Evolutionary conservation across 2,113 vertebrate species (phyloP), one percentile per base, ranked within the genome.

Genomic region (Siniperca chuatsi): DNA sequence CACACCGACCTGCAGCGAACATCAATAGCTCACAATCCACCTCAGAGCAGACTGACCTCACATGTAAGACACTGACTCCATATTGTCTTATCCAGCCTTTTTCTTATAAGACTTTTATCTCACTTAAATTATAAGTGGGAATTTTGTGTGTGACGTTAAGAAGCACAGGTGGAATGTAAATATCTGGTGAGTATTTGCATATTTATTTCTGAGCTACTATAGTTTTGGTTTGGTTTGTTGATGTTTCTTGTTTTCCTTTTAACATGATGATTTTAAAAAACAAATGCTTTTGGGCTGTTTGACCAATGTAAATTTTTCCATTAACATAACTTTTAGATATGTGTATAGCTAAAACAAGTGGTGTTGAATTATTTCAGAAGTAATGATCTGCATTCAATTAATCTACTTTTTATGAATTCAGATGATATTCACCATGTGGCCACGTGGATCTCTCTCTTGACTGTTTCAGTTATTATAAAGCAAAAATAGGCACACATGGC

Each of bases 161-260:
- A 60, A 66, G 46, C 42, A 18, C 50, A 62, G 65, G 16, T 42
- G 80, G 82, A 65, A 69, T 60, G 5, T 65, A 54, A 84, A 68
- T 62, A 29, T 72, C 84, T 77, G 87, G 92, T 93, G 70, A 92
- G 91, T 92, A 48, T 64, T 75, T 78, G 13, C 10, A 67, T 33
- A 77, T 77, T 79, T 79, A 37, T 78, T 69, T 57, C 4, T 52
- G 20, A 46, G 40, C 4, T 58, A 11, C 37, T 33, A 4, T 21
- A 57, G 8, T 23, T 52, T 55, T n/a, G 13, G n/a, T 57, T 74
- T 35, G 9, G 8, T 69, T 58, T 58, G 42, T 25, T 54, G 1
- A 10, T 23, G 18, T 8, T 44, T 5, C 42, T 44, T 44, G 8
- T 78, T 46, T 29, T 54, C 6, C 6, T 21, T 50, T 29, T 9